A percentile compares a stretch with the other conserved stretches of the same genome.
These are phyloP conservation scores for Agrypnus murinus DNA, from an alignment of 2,888 invertebrate species.

Conservation along the genomic window DNA sequence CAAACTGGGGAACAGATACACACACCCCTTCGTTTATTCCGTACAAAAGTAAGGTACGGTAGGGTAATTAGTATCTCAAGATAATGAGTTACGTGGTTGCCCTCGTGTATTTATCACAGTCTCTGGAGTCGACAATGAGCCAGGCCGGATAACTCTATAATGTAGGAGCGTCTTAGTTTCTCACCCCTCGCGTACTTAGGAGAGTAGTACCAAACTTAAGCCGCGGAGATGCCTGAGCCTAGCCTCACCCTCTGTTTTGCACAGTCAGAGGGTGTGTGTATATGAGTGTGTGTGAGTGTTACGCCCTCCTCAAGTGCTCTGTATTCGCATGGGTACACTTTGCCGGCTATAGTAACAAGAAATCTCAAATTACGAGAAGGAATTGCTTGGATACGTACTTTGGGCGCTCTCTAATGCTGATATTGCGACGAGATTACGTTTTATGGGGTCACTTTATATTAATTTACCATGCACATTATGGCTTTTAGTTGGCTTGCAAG, in stretches of 20 bases:
- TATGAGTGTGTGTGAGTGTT: slow-evolving; percentile 24
- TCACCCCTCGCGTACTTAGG: slow-evolving; percentile 35
- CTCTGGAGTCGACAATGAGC: slow-evolving; percentile 65
- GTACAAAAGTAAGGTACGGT: slow-evolving; percentile 51
- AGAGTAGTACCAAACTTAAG: slow-evolving; percentile 37
- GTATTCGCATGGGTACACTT: slow-evolving; percentile 47
- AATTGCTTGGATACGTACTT: slow-evolving; percentile 46
- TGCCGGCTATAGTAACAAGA: slow-evolving; percentile 46
- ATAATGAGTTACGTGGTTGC: slow-evolving; percentile 67
- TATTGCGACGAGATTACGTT: slow-evolving; percentile 40
- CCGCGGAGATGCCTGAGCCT: slow-evolving; percentile 32
- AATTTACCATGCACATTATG: slow-evolving; percentile 41
- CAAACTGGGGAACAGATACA: slow-evolving; percentile 33
- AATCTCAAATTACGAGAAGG: slow-evolving; percentile 49
- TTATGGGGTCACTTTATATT: slow-evolving; percentile 46
- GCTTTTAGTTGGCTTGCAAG: slow-evolving; percentile 25
- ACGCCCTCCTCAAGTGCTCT: slow-evolving; percentile 44
- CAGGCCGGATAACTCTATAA: slow-evolving; percentile 63
- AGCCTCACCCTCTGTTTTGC: slow-evolving; percentile 24
- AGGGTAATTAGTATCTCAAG: slow-evolving; percentile 65
- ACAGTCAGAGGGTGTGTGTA: no score
- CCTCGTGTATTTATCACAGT: slow-evolving; percentile 66
- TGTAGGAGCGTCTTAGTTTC: slow-evolving; percentile 53
- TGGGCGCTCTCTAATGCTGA: slow-evolving; percentile 38
- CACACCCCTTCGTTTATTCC: slow-evolving; percentile 44